Percentiles rank a stretch among this genome's conserved stretches.
phyloP scores from a whole-genome alignment of 1,140 invertebrate species.

The Aphelenchoides fujianensis region DNA sequence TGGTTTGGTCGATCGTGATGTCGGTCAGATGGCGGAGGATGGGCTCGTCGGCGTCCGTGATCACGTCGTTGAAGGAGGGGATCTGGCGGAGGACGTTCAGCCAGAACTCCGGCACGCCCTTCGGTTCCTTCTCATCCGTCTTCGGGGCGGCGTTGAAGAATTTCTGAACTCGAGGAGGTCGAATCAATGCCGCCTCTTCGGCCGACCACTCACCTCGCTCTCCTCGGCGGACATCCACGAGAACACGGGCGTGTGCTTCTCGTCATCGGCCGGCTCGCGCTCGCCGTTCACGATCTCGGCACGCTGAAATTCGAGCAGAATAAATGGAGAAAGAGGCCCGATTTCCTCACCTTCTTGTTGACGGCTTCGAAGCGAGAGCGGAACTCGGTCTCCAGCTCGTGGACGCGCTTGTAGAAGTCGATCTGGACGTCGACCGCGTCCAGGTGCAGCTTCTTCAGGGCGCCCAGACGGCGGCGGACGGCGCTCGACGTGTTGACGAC shows the following conservation, averaged over 20 bases:
- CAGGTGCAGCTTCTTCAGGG: constrained; percentile 85
- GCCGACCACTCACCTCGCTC: constrained; percentile 56
- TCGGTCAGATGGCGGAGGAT: constrained; percentile 87
- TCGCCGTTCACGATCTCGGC: constrained; percentile 73
- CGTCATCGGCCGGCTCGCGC: constrained; percentile 82
- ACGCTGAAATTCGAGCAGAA: constrained; percentile 66
- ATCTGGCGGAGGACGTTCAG: constrained; percentile 91
- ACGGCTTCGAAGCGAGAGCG: constrained; percentile 70
- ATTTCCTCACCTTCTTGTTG: constrained; percentile 78
- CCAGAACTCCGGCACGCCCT: constrained; percentile 95
- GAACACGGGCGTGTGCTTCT: constrained; percentile 66
- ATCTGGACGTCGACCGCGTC: constrained; percentile 82
- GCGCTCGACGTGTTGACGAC: constrained; percentile 62
- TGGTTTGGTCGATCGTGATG: constrained; percentile 77
- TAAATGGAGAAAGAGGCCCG: no score
- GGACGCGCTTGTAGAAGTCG: constrained; percentile 90
- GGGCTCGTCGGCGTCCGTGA: constrained; percentile 82
- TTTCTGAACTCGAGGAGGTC: no score
- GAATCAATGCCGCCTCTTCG: no score
- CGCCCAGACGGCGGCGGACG: constrained; percentile 74
- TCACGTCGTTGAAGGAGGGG: constrained; percentile 79
- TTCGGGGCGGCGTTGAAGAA: constrained; percentile 41
- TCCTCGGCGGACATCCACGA: constrained; percentile 62
- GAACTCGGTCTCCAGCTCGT: constrained; percentile 80
- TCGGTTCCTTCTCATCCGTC: constrained; percentile 60